phyloP scores from a whole-genome alignment of 2,888 invertebrate species.

The Cataglyphis cursor region DNA sequence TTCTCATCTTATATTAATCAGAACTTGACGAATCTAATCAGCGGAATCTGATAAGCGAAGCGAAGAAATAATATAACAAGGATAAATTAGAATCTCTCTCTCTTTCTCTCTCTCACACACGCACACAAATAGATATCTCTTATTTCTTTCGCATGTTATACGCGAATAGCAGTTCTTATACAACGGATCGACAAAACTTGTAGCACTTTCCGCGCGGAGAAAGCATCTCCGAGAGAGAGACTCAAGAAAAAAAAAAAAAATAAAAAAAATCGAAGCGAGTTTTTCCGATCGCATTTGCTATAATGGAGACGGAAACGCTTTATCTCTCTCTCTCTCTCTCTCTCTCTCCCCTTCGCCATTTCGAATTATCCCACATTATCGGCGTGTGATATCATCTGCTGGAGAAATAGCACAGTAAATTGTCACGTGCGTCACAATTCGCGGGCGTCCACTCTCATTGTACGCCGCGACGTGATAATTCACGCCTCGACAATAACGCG shows the following conservation, averaged over 20 bases:
- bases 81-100: neutral
- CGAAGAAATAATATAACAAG: neutral
- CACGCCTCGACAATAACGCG: neutral
- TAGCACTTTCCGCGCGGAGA: conserved; percentile 1
- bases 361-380: conserved; percentile 19
- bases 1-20: neutral
- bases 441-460: neutral
- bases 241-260: neutral
- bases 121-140: neutral
- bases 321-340: no score
- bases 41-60: conserved; percentile 1
- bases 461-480: neutral
- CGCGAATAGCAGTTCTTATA: neutral
- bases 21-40: neutral
- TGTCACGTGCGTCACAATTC: neutral
- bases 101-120: neutral
- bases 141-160: conserved; percentile 11
- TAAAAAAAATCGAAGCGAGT: neutral
- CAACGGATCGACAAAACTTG: conserved; percentile 11
- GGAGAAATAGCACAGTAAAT: conserved; percentile 9
- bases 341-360: neutral
- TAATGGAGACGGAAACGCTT: neutral
- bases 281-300: conserved; percentile 22
- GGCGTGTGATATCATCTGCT: neutral
- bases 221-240: neutral